Conservation (phyloP, 2,888 invertebrate species). For the Nomada lathburiana region DNA sequence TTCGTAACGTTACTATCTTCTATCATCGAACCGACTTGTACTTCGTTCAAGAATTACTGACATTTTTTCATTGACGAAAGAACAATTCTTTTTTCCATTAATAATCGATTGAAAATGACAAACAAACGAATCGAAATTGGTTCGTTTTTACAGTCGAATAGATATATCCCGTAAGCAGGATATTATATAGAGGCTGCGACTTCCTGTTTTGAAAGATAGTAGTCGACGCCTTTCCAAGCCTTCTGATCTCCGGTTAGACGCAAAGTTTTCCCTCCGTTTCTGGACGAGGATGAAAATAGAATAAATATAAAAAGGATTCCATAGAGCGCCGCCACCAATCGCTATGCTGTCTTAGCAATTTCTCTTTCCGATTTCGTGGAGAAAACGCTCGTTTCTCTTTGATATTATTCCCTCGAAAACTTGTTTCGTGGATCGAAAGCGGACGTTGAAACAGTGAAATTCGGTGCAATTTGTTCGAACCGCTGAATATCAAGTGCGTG, state of each 20-base stretch:
- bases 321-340: too few relatives aligned
- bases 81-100: not conserved
- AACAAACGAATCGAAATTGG: not conserved
- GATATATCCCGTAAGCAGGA: constrained; percentile 24
- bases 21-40: not conserved
- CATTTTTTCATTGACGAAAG: not conserved
- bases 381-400: too few relatives aligned
- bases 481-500: constrained; percentile 26
- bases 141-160: not conserved
- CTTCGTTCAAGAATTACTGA: constrained; percentile 1
- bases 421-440: too few relatives aligned
- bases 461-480: constrained; percentile 15
- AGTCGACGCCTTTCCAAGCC: not conserved
- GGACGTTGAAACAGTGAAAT: not conserved
- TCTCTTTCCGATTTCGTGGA: too few relatives aligned
- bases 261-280: not conserved
- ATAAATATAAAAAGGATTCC: too few relatives aligned
- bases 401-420: too few relatives aligned
- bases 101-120: not conserved
- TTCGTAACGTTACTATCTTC: constrained; percentile 57
- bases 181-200: constrained; percentile 50
- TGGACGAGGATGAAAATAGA: too few relatives aligned
- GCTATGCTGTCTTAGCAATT: too few relatives aligned
- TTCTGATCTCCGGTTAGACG: not conserved
- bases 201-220: constrained; percentile 54